phyloP scores from a whole-genome alignment of 30 jellyfish, hydroid and myxozoan species.

The Cassiopea xamachana region DNA sequence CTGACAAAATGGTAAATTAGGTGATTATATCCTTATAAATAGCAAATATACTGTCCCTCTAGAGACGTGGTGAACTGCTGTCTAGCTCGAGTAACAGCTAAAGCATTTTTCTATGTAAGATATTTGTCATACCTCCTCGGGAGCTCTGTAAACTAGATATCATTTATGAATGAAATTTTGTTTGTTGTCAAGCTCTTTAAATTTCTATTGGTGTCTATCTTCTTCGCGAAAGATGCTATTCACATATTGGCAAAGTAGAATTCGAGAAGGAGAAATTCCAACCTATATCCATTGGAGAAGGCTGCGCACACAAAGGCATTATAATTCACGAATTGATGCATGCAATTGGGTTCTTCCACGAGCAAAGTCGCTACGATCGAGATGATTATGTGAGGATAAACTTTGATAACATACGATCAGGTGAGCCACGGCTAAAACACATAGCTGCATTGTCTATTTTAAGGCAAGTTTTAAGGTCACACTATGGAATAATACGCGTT shows the following conservation, averaged over 20 bases:
- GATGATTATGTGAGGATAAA: conserved; percentile 38
- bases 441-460: background rate
- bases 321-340: conserved; percentile 67
- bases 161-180: background rate
- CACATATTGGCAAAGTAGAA: conserved; percentile 33
- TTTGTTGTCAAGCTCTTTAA: background rate
- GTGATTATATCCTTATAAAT: too few species aligned
- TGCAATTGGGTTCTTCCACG: conserved; percentile 76
- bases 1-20: too few species aligned
- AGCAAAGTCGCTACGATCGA: conserved; percentile 67
- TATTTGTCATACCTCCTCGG: background rate
- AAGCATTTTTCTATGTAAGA: background rate
- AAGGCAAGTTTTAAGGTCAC: background rate
- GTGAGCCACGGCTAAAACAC: background rate
- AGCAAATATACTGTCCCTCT: too few species aligned
- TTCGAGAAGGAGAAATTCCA: background rate
- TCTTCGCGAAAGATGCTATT: conserved; percentile 36
- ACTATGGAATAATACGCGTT: background rate
- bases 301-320: conserved; percentile 52
- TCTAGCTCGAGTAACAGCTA: too few species aligned
- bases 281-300: conserved; percentile 37
- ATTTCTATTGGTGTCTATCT: background rate
- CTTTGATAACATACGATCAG: conserved; percentile 34
- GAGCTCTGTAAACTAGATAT: background rate
- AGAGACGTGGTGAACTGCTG: too few species aligned